Percentiles rank a stretch among this genome's conserved stretches.
Conservation (phyloP, 2,113 vertebrate species). For the Octodon degus region DNA sequence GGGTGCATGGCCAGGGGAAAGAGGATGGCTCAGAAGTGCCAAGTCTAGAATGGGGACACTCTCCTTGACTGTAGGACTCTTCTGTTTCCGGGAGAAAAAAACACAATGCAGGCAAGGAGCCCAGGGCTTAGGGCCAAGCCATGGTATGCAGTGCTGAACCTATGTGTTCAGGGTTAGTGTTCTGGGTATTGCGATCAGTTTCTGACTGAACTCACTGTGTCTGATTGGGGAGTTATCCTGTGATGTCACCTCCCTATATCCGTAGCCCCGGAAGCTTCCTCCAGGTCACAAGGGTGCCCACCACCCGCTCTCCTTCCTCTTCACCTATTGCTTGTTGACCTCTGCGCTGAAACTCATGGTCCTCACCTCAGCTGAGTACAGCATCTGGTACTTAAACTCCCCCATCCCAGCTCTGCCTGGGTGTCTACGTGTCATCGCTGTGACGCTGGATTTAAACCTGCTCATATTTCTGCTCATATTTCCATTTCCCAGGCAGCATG, state of each 20-base stretch:
- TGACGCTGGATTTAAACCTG: background rate
- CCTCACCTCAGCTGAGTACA: accelerated
- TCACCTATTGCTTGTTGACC: accelerated
- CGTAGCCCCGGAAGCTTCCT: background rate
- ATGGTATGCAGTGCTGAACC: accelerated
- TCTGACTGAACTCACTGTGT: background rate
- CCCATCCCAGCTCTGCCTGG: background rate
- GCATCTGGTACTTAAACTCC: background rate
- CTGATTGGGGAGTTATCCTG: background rate
- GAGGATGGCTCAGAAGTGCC: accelerated
- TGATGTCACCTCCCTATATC: background rate
- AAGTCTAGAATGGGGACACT: too few species aligned
- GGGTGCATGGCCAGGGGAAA: background rate
- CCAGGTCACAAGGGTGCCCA: background rate
- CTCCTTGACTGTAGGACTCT: background rate
- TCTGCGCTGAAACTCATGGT: accelerated
- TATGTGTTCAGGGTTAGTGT: too few species aligned
- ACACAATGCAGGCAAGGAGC: background rate
- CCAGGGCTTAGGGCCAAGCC: too few species aligned
- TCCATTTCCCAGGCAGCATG: background rate
- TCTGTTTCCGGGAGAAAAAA: background rate
- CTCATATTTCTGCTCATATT: background rate
- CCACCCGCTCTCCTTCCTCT: too few species aligned
- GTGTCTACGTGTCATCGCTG: accelerated
- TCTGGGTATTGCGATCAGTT: background rate